Evolutionary conservation across 2,888 invertebrate species (phyloP).

Genomic region (Ormyrus nitidulus): DNA sequence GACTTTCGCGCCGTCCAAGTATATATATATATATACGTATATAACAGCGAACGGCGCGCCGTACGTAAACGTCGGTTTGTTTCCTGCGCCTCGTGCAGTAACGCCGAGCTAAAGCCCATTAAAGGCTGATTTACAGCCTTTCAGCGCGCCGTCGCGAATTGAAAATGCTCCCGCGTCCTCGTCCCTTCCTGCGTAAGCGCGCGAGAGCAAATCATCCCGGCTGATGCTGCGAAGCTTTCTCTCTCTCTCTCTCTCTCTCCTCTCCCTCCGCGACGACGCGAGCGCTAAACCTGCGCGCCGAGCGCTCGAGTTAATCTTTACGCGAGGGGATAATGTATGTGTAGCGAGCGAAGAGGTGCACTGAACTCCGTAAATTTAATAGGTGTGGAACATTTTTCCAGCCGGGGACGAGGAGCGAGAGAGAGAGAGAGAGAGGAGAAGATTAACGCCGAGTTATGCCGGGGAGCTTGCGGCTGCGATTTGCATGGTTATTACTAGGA

Average conservation of each 20-base stretch:
- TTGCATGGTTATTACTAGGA: too few relatives aligned
- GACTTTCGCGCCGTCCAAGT: conserved; percentile 13
- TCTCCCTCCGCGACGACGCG: neutral
- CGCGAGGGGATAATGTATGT: neutral
- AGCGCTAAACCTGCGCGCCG: neutral
- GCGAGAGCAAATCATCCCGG: conserved; percentile 28
- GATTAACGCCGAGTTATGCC: too few relatives aligned
- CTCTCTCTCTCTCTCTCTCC: neutral
- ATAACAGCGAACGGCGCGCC: neutral
- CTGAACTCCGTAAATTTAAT: too few relatives aligned
- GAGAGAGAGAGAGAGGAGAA: too few relatives aligned
- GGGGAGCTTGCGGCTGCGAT: too few relatives aligned
- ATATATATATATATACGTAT: conserved; percentile 16
- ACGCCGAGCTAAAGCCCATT: conserved; percentile 36
- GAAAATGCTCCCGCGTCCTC: conserved; percentile 14
- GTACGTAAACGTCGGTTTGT: neutral
- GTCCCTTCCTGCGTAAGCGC: conserved; percentile 1
- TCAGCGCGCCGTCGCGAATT: conserved; percentile 43
- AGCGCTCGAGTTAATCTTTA: neutral
- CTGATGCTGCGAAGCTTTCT: neutral
- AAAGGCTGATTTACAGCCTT: conserved; percentile 55
- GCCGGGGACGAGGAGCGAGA: too few relatives aligned
- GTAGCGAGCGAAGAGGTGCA: too few relatives aligned
- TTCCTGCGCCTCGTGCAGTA: conserved; percentile 16
- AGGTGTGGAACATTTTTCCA: too few relatives aligned